A percentile compares a stretch with the other conserved stretches of the same genome.
Conservation (phyloP, 2,797 vertebrate species). For the Sorex maritimensis region DNA sequence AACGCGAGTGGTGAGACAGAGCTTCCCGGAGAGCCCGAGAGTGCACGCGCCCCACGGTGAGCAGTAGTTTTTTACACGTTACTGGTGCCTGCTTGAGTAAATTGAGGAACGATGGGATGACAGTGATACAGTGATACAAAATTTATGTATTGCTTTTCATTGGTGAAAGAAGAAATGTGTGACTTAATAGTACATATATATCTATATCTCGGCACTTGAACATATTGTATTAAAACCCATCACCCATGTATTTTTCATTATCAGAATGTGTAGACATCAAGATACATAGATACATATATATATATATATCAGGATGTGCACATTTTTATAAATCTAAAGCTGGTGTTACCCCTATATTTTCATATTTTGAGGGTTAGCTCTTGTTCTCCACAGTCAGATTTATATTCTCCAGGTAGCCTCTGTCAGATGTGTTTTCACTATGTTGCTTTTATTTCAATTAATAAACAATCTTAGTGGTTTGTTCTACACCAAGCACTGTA, state of each 20-base stretch:
- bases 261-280: neutral
- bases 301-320: neutral
- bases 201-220: neutral
- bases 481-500: neutral
- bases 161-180: neutral
- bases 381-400: neutral
- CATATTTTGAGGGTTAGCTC: neutral
- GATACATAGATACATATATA: too few relatives aligned
- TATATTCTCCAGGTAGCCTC: conserved; percentile 20
- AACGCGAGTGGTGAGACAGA: too few relatives aligned
- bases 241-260: neutral
- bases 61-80: too few relatives aligned
- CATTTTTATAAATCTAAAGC: neutral
- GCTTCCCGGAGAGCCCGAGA: too few relatives aligned
- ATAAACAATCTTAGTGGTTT: conserved; percentile 4
- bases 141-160: neutral
- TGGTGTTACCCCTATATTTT: neutral
- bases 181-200: neutral
- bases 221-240: neutral
- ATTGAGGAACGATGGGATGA: too few relatives aligned
- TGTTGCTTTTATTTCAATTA: conserved; percentile 48
- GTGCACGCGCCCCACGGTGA: too few relatives aligned
- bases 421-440: neutral
- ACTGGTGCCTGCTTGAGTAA: too few relatives aligned
- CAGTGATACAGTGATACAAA: neutral